Conservation (phyloP, 2,113 vertebrate genomes). For the Brachyhypopomus occidentalis region DNA sequence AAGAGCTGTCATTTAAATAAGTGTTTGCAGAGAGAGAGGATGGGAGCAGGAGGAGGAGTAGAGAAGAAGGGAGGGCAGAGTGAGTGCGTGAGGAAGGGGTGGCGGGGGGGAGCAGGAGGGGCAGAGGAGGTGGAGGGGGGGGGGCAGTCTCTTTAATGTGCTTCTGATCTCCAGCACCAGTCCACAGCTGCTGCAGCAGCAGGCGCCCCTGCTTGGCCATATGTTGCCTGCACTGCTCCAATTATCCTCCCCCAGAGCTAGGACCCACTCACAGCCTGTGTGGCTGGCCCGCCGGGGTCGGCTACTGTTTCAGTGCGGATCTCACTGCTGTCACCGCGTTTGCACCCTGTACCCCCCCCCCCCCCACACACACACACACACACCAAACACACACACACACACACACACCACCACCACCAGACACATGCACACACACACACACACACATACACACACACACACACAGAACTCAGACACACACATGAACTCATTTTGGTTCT, state of each 20-base stretch:
- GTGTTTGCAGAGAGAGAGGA: slow-evolving; percentile 63
- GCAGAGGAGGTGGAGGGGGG: slow-evolving; percentile 61
- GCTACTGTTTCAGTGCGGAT: slow-evolving; percentile 76
- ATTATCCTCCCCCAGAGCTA: slow-evolving; percentile 80
- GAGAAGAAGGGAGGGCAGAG: slow-evolving; percentile 60
- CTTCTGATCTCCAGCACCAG: slow-evolving; percentile 82
- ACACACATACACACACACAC: slow-evolving; percentile 44
- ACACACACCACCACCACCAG: too few species aligned
- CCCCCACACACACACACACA: slow-evolving; percentile 29
- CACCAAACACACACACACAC: slow-evolving; percentile 19
- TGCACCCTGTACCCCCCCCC: slow-evolving; percentile 29
- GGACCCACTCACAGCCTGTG: slow-evolving; percentile 63
- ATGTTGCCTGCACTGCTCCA: slow-evolving; percentile 86
- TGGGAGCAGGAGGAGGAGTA: slow-evolving; percentile 62
- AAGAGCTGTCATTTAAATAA: slow-evolving; percentile 75
- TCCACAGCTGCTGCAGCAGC: slow-evolving; percentile 91
- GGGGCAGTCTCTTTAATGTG: slow-evolving; percentile 72
- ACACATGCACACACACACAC: slow-evolving; percentile 29
- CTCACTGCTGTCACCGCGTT: slow-evolving; percentile 72
- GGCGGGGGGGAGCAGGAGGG: slow-evolving; percentile 61
- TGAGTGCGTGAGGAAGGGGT: slow-evolving; percentile 66
- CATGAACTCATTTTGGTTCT: not conserved
- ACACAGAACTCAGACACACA: slow-evolving; percentile 2
- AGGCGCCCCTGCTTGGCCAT: slow-evolving; percentile 87
- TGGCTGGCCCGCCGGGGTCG: slow-evolving; percentile 60